These are phyloP conservation scores for Apoderus coryli DNA, from an alignment of 2,888 invertebrate genomes.

Conservation along the genomic window DNA sequence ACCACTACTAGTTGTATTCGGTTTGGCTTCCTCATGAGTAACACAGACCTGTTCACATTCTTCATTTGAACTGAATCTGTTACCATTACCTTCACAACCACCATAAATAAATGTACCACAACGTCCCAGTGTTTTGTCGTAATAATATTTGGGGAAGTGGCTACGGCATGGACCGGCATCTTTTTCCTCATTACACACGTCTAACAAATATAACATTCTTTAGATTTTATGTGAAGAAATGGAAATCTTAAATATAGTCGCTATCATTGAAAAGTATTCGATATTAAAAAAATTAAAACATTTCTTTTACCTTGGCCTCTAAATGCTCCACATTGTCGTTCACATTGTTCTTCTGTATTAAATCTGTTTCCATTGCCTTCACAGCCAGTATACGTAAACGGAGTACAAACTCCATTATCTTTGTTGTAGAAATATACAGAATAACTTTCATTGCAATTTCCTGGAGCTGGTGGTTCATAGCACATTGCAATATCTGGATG, in stretches of 20 bases:
- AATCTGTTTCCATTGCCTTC: conserved; percentile 62
- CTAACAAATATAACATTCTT: conserved; percentile 34
- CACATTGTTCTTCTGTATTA: conserved; percentile 59
- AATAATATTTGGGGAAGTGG: conserved; percentile 54
- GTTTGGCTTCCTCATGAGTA: conserved; percentile 39
- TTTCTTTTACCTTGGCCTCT: conserved; percentile 45
- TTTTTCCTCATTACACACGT: conserved; percentile 52
- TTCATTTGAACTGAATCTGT: conserved; percentile 58
- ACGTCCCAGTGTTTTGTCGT: conserved; percentile 40
- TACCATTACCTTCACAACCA: conserved; percentile 75
- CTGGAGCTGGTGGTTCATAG: conserved; percentile 44
- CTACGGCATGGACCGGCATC: conserved; percentile 60
- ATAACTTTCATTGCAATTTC: conserved; percentile 50
- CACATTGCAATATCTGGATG: conserved; percentile 37
- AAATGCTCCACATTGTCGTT: conserved; percentile 61
- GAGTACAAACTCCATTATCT: conserved; percentile 38
- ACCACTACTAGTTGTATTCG: conserved; percentile 26
- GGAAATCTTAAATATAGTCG: too few relatives aligned
- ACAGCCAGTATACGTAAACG: conserved; percentile 58
- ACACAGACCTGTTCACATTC: conserved; percentile 64
- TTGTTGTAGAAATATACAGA: conserved; percentile 64
- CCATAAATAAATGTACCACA: conserved; percentile 64
- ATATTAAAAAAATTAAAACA: conserved; percentile 3
- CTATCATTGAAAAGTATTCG: neutral
- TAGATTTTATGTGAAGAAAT: too few relatives aligned